A percentile compares a stretch with the other conserved stretches of the same genome.
Evolutionary conservation across 2,888 invertebrate genomes (phyloP).

Genomic region (Ctena decussata): DNA sequence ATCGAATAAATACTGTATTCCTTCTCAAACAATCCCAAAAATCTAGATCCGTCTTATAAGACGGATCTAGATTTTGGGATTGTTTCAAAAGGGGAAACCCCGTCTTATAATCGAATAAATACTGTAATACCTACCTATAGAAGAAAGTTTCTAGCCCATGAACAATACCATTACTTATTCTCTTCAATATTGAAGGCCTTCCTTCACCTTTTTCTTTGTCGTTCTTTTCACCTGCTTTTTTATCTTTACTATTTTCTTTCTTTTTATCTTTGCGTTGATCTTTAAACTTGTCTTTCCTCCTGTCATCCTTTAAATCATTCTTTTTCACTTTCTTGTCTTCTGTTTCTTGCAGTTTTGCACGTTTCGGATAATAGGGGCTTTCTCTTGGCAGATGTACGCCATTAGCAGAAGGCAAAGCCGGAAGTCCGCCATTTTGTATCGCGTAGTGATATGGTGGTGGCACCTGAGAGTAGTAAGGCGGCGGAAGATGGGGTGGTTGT

Average conservation of each 20-base stretch:
- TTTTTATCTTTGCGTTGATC: not conserved
- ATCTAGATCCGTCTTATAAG: too few relatives aligned
- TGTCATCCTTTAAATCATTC: too few relatives aligned
- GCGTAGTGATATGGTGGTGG: not conserved
- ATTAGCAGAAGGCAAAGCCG: not conserved
- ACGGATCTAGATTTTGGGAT: not conserved
- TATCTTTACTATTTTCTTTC: not conserved
- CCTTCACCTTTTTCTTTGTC: not conserved
- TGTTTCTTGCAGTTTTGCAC: not conserved
- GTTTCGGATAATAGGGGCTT: not conserved
- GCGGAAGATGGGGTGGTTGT: not conserved
- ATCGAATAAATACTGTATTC: too few relatives aligned
- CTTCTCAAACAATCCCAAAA: too few relatives aligned
- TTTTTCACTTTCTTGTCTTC: not conserved
- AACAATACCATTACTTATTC: not conserved
- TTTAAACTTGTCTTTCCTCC: too few relatives aligned
- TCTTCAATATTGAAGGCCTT: not conserved
- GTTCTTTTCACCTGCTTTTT: not conserved
- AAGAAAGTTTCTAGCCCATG: not conserved
- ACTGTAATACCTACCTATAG: constrained; percentile 3
- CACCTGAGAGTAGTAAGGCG: not conserved
- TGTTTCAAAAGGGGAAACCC: too few relatives aligned
- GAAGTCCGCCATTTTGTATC: not conserved
- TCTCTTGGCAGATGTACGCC: not conserved
- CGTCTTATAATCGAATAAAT: too few relatives aligned